phyloP scores from a whole-genome alignment of 2,797 vertebrate genomes.

The Anguilla pacifica region DNA sequence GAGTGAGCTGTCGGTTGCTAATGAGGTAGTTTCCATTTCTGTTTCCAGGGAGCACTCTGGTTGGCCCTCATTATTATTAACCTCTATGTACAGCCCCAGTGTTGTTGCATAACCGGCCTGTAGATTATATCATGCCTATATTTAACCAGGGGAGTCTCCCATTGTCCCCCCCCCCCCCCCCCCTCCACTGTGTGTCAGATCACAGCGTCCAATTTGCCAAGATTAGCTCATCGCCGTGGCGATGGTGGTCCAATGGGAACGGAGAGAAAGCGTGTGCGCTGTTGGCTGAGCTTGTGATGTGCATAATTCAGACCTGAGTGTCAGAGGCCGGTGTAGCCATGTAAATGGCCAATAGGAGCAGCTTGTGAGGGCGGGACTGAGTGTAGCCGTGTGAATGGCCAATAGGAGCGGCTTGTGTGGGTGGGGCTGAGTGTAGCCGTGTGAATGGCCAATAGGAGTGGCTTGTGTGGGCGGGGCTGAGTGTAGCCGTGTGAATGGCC shows the following conservation, averaged over 20 bases:
- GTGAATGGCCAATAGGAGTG: not conserved
- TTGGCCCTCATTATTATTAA: not conserved
- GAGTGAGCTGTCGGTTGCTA: not conserved
- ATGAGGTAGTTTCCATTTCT: not conserved
- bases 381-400: not conserved
- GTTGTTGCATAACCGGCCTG: conserved; percentile 1
- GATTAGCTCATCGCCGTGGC: not conserved
- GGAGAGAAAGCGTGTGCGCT: not conserved
- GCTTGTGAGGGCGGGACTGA: not conserved
- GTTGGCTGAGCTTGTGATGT: not conserved
- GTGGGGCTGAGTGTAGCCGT: not conserved
- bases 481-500: too few relatives aligned
- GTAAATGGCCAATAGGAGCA: not conserved
- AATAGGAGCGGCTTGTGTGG: conserved; percentile 4
- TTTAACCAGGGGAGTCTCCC: conserved; percentile 17
- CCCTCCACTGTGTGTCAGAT: not conserved
- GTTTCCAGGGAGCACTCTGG: not conserved
- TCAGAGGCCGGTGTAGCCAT: not conserved
- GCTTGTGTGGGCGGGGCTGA: too few relatives aligned
- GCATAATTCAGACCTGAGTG: not conserved
- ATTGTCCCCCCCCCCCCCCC: too few relatives aligned
- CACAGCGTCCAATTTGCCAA: not conserved
- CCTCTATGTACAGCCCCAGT: not conserved
- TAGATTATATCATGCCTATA: not conserved
- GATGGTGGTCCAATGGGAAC: not conserved